Conservation (phyloP, 2,888 invertebrate species). For the Serrognathus titanus region DNA sequence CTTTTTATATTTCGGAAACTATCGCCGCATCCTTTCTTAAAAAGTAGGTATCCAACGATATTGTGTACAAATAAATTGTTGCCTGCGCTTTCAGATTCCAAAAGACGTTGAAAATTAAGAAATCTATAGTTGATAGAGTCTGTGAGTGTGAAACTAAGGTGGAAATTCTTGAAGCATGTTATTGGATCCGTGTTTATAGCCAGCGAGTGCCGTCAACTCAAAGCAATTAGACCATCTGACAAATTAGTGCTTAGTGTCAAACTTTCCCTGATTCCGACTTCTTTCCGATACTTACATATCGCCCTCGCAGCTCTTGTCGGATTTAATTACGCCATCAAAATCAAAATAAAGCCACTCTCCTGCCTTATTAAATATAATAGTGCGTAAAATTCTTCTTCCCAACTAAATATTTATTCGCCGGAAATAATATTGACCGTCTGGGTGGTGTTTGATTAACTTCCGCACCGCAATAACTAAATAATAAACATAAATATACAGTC, state of each 20-base stretch:
- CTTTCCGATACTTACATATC: constrained; percentile 21
- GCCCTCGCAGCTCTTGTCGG: constrained; percentile 17
- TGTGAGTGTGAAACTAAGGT: constrained; percentile 9
- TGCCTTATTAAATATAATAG: constrained; percentile 18
- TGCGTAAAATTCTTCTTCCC: constrained; percentile 6
- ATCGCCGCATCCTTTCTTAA: too few species aligned
- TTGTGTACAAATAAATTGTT: too few species aligned
- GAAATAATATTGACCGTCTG: not conserved
- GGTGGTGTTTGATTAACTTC: too few species aligned
- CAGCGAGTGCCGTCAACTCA: constrained; percentile 19
- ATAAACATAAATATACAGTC: too few species aligned
- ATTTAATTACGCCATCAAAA: constrained; percentile 21
- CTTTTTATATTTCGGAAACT: too few species aligned
- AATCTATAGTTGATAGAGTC: too few species aligned
- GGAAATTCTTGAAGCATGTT: constrained; percentile 22
- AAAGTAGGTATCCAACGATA: too few species aligned
- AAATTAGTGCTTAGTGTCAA: constrained; percentile 23
- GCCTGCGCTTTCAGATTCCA: too few species aligned
- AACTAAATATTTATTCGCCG: too few species aligned
- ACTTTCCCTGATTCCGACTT: constrained; percentile 18
- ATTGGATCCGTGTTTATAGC: constrained; percentile 22
- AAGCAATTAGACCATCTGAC: constrained; percentile 25
- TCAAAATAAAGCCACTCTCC: constrained; percentile 9
- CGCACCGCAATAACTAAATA: too few species aligned
- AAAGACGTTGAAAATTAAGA: too few species aligned